A percentile compares a stretch with the other conserved stretches of the same genome.
phyloP scores from a whole-genome alignment of 2,113 vertebrate genomes.

The Muntiacus reevesi region DNA sequence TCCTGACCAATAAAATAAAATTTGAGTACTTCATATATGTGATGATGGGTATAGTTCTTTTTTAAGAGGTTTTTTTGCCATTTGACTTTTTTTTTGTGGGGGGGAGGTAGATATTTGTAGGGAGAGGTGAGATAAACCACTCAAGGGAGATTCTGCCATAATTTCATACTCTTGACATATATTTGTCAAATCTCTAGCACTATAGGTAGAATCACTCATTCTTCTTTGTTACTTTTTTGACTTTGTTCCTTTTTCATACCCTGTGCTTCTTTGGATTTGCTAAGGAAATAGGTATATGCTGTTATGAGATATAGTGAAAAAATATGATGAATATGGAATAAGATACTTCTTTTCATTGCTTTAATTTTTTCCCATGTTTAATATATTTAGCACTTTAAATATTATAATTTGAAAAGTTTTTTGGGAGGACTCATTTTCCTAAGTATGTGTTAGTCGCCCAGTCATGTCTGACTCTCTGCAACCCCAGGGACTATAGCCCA shows the following conservation, averaged over 20 bases:
- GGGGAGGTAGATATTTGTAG: background rate
- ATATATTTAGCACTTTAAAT: constrained; percentile 5
- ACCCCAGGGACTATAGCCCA: background rate
- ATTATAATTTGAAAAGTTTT: background rate
- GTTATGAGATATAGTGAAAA: background rate
- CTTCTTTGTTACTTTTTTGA: background rate
- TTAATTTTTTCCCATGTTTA: background rate
- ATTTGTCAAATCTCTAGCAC: background rate
- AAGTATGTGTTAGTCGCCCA: background rate
- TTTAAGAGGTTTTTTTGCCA: background rate
- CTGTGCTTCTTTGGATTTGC: background rate
- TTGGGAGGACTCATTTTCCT: background rate
- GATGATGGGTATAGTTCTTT: background rate
- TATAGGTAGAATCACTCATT: background rate
- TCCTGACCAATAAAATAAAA: constrained; percentile 41
- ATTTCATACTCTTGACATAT: background rate
- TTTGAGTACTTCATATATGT: background rate
- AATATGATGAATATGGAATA: background rate
- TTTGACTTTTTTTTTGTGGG: background rate
- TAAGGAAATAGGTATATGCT: background rate
- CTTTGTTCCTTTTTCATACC: background rate
- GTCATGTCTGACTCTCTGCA: background rate
- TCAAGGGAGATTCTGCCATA: background rate
- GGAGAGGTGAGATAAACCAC: background rate
- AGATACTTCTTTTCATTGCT: background rate